phyloP scores from a whole-genome alignment of 2,113 vertebrate species.

The Echinops telfairi region DNA sequence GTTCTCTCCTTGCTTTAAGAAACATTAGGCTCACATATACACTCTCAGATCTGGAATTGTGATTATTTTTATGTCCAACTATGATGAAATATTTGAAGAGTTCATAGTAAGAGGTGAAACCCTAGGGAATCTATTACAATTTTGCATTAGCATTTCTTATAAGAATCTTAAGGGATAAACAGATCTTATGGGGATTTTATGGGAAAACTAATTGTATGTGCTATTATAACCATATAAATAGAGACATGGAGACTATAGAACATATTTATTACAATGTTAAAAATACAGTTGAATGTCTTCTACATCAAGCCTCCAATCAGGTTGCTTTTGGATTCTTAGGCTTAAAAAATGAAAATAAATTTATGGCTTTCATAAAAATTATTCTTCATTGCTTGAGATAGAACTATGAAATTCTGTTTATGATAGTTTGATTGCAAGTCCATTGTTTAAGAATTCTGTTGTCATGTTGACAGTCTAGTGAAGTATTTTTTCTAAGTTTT shows the following conservation, averaged over 20 bases:
- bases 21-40: neutral
- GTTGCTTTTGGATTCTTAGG: neutral
- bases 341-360: neutral
- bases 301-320: neutral
- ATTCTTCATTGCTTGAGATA: neutral
- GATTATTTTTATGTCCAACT: neutral
- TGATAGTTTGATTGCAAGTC: neutral
- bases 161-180: neutral
- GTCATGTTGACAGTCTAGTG: neutral
- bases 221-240: slow-evolving; percentile 25
- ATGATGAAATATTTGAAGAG: slow-evolving; percentile 65
- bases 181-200: neutral
- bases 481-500: slow-evolving; percentile 24
- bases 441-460: neutral
- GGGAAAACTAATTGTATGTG: slow-evolving; percentile 39
- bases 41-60: neutral
- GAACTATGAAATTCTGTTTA: neutral
- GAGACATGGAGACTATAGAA: neutral
- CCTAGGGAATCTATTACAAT: slow-evolving; percentile 36
- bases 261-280: neutral
- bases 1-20: neutral
- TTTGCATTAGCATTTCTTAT: slow-evolving; percentile 54
- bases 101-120: slow-evolving; percentile 46
- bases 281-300: neutral
- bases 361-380: neutral